Evolutionary conservation across 64 coral and sea anemone species (phyloP).

Genomic region (Acropora tenuis): DNA sequence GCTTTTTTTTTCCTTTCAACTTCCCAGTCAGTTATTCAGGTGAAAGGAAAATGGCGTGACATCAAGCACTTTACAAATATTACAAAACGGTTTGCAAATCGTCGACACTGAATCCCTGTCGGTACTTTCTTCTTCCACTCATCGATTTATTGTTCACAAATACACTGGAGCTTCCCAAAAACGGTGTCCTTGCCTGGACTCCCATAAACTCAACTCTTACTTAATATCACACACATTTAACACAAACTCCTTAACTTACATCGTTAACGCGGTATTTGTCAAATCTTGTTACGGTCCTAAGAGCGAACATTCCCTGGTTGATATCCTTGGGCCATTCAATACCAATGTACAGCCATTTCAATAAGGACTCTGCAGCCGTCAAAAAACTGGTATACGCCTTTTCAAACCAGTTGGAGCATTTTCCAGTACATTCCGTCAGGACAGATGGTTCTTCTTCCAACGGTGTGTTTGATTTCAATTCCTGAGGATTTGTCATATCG

Average conservation of each 20-base stretch:
- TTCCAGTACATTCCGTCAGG: neutral
- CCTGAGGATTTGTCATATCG: no score
- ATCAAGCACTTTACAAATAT: no score
- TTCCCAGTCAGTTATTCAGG: no score
- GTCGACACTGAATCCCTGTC: no score
- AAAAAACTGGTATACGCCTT: neutral
- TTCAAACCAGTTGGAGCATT: neutral
- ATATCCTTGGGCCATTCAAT: neutral
- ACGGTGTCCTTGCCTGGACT: neutral
- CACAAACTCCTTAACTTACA: neutral
- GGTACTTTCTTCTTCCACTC: no score
- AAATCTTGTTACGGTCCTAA: neutral
- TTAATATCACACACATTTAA: no score
- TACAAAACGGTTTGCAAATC: no score
- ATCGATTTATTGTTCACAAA: no score
- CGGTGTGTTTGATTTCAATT: neutral
- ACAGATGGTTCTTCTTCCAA: neutral
- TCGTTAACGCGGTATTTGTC: neutral
- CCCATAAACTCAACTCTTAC: no score
- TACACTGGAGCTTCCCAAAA: neutral
- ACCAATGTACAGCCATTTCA: constrained; percentile 1
- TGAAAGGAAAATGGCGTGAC: no score
- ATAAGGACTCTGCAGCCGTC: neutral
- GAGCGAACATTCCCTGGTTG: neutral
- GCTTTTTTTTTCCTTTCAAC: no score